Base-by-base conservation (phyloP, 2,888 invertebrate genomes). In the Papilio protenor region DNA sequence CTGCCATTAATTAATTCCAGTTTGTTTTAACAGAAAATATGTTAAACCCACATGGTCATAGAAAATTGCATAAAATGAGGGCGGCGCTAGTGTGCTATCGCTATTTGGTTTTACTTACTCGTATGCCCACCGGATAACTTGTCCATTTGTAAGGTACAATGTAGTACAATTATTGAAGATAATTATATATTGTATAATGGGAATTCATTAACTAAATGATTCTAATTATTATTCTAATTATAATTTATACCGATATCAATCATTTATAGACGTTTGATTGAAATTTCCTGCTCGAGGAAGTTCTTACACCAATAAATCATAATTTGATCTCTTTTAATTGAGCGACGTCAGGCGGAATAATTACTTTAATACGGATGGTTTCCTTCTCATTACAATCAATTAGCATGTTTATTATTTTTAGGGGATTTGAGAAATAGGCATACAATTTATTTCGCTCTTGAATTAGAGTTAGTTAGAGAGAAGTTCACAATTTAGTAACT, bases 291-390 rank as follows among this genome's bases (percentile, higher is more conserved):
- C 11, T 66, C 10, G 8, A 18, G 61, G n/a, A 40, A 66, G 40
- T 66, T 66, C 66, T 66, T 66, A 66, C 66, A 40, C n/a, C 66
- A 40, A 66, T 66, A 66, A 66, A 66, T 66, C 40, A n/a, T 66
- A 66, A 66, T 66, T 66, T 66, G 66, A 5, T 8, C 40, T 66
- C n/a, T 66, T 66, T 66, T 40, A 40, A 66, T 66, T 66, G 40
- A 66, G 40, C n/a, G 40, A 40, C 40, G 66, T 66, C 66, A 40
- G n/a, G 14, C 18, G 18, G 40, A 66, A 64, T 33, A 40, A 66
- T 66, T 18, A 40, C 66, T 33, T 64, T 64, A 16, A 64, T 27
- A 27, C 2, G 21, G 8, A 23, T 23, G 12, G 59, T 57, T 57
- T 10, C 57, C 59, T 23, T 59, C 23, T 57, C 21, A 18, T 57